These are phyloP conservation scores for Eudyptes chrysolophus DNA, from an alignment of 2,113 vertebrate species.

Conservation along the genomic window DNA sequence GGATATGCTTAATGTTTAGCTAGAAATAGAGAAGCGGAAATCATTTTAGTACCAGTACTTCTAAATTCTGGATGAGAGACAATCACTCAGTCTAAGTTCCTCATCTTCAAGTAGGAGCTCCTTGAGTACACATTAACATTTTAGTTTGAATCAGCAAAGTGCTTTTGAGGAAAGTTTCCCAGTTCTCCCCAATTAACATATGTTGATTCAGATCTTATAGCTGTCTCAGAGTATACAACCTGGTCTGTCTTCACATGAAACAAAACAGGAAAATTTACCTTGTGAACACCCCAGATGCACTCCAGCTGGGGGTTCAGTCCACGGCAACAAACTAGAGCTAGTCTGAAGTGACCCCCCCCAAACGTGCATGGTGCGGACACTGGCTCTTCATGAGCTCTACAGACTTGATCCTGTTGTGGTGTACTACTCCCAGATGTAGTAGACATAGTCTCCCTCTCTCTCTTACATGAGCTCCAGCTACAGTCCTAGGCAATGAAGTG, in stretches of 20 bases:
- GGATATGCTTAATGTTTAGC: background rate
- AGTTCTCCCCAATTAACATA: background rate
- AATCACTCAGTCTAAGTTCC: background rate
- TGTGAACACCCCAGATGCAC: background rate
- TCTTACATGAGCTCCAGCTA: background rate
- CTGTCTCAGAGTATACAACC: background rate
- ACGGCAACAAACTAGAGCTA: background rate
- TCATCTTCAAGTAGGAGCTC: background rate
- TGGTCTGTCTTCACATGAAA: background rate
- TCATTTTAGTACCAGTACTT: background rate
- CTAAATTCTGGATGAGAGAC: background rate
- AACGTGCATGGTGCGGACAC: background rate
- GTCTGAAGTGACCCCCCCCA: fast-evolving
- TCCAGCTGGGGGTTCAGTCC: background rate
- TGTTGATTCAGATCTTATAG: background rate
- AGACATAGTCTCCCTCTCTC: background rate
- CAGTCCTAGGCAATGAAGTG: background rate
- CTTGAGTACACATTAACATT: background rate
- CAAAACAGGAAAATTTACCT: background rate
- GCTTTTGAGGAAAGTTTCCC: background rate
- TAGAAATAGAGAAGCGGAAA: background rate
- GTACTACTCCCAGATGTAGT: background rate
- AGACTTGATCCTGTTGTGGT: background rate
- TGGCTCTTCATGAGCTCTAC: background rate
- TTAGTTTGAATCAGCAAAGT: background rate